phyloP scores from a whole-genome alignment of 1,140 invertebrate species.

The Trachymyrmex septentrionalis region DNA sequence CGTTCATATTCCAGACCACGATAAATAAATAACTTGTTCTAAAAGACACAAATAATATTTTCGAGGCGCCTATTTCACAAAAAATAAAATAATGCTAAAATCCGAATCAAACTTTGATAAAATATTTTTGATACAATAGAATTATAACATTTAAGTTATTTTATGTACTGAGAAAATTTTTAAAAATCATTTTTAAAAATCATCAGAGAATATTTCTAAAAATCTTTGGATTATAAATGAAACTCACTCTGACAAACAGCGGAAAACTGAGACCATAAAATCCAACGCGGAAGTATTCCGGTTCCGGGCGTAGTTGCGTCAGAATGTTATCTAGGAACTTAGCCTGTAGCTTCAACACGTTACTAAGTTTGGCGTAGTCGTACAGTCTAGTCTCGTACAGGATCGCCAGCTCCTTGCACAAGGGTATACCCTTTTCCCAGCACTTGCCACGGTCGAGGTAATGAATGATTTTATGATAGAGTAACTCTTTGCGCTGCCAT shows the following conservation, averaged over 20 bases:
- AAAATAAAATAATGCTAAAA: background rate
- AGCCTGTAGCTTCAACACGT: conserved; percentile 94
- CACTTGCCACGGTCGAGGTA: conserved; percentile 98
- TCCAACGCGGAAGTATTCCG: conserved; percentile 98
- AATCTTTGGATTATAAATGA: background rate
- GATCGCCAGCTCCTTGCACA: conserved; percentile 96
- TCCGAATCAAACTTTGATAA: background rate
- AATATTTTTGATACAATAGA: conserved; percentile 8
- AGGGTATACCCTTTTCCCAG: conserved; percentile 98
- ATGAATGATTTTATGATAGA: conserved; percentile 96
- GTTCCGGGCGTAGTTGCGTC: conserved; percentile 94
- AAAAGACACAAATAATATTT: background rate
- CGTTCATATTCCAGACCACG: conserved; percentile 98
- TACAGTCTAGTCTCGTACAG: conserved; percentile 96
- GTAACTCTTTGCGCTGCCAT: conserved; percentile 96
- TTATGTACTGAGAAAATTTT: background rate
- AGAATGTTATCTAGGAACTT: conserved; percentile 97
- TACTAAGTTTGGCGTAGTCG: conserved; percentile 95
- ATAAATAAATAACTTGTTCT: conserved; percentile 99
- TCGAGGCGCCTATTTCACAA: background rate
- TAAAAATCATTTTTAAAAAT: background rate
- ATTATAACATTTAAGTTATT: background rate
- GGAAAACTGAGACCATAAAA: conserved; percentile 98
- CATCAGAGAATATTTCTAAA: background rate
- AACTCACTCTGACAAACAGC: conserved; percentile 95